Evolutionary conservation across 2,797 vertebrate genomes (phyloP), one percentile per base, ranked within the genome.

Genomic region (Parotocinclus haroldoi): DNA sequence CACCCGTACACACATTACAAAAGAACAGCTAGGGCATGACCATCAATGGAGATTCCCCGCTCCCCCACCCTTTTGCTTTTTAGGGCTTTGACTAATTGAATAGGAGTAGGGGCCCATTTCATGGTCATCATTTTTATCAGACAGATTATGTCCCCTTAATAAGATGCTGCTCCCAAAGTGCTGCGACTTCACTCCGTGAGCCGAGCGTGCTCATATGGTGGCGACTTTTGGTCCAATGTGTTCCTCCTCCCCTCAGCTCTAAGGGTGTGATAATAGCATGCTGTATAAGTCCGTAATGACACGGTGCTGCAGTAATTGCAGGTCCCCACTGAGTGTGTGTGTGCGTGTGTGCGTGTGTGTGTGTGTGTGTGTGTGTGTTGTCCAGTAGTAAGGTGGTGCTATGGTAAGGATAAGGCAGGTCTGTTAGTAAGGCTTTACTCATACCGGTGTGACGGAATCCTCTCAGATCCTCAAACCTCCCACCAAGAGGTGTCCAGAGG

Each of bases 241-340:
- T 56, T 36, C 16, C 50, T 53, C n/a, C 57, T 45, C 16, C 71
- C 61, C 53, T 59, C 66, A 71, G 73, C 82, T 83, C 73, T 70
- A 79, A 81, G 77, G 76, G 80, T 83, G 84, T 85, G 82, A 82
- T 88, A 88, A 89, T 88, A 82, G 82, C 81, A 86, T 80, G 70
- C 76, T 81, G 72, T 77, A 79, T 82, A 79, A 87, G 82, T 76
- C 80, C 76, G 56, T 89, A 89, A 91, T 92, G 86, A 86, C 82
- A 89, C 71, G 53, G 78, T 82, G 79, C 83, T 76, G 69, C 76
- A 74, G 65, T 88, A 91, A 91, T 90, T 89, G 77, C 79, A 84
- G 76, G 87, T 88, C 85, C 81, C 81, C 65, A 73, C 72, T 82
- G 77, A 67, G 71, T 74, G 64, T 77, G 63, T 63, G 71, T 66